These are phyloP conservation scores for Ctenomys sociabilis DNA, from an alignment of 2,113 vertebrate genomes.

Conservation along the genomic window DNA sequence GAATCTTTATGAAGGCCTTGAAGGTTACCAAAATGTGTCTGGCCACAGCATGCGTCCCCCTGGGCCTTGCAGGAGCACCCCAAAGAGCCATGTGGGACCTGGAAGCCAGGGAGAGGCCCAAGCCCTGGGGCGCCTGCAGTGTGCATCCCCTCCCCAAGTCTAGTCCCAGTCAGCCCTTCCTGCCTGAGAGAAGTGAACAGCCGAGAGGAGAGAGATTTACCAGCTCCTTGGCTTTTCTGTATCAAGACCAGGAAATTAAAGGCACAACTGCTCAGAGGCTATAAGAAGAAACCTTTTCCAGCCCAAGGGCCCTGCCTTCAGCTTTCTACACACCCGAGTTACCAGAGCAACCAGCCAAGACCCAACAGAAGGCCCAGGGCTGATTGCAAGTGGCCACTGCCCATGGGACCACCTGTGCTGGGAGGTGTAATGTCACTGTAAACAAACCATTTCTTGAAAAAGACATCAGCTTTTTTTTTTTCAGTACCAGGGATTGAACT, in stretches of 20 bases:
- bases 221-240: neutral
- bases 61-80: neutral
- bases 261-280: slow-evolving; percentile 38
- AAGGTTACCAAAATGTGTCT: neutral
- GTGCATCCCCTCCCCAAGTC: neutral
- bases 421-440: neutral
- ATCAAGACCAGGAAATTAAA: slow-evolving; percentile 65
- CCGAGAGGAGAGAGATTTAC: neutral
- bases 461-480: neutral
- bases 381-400: neutral
- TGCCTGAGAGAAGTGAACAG: neutral
- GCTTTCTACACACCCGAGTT: neutral
- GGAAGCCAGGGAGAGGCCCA: neutral
- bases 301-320: neutral
- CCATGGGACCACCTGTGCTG: neutral
- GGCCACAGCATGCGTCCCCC: neutral
- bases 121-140: neutral
- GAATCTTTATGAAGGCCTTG: neutral
- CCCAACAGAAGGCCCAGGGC: neutral
- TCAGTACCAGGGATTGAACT: too few relatives aligned
- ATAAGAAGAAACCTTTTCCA: neutral
- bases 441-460: neutral
- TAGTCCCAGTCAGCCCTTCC: neutral
- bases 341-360: neutral
- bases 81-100: neutral